These are phyloP conservation scores for Entomobrya multifasciata DNA, from an alignment of 2,888 invertebrate genomes.

Conservation along the genomic window DNA sequence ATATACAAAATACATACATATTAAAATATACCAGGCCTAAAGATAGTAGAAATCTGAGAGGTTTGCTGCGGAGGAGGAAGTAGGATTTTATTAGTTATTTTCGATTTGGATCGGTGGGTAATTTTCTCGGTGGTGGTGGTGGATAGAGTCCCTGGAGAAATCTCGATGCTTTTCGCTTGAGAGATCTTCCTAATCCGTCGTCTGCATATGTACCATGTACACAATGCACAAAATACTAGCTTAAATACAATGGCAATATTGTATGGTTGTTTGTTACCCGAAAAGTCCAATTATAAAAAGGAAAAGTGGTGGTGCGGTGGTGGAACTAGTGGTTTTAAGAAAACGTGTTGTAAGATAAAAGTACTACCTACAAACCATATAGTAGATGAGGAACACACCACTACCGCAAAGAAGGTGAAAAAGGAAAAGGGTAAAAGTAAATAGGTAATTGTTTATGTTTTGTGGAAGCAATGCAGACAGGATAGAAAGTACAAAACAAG, in stretches of 20 bases:
- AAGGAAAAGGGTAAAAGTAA: slow-evolving; percentile 4
- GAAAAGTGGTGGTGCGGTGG: no score
- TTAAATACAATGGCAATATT: neutral
- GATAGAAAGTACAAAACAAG: slow-evolving; percentile 52
- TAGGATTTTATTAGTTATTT: slow-evolving; percentile 63
- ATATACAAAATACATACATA: no score
- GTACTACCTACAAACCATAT: no score
- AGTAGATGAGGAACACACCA: no score
- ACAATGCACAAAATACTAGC: neutral
- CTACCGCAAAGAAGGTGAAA: no score
- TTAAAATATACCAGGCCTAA: no score
- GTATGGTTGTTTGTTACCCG: no score
- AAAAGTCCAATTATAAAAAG: no score
- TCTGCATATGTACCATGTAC: neutral
- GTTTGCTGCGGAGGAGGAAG: slow-evolving; percentile 23
- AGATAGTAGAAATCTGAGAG: slow-evolving; percentile 26
- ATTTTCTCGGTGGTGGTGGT: no score
- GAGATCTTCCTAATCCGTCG: slow-evolving; percentile 17
- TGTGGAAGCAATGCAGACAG: slow-evolving; percentile 17
- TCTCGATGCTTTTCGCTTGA: slow-evolving; percentile 63
- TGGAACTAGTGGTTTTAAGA: no score
- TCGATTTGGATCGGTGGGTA: slow-evolving; percentile 61
- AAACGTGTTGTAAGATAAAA: no score
- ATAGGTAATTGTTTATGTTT: slow-evolving; percentile 44
- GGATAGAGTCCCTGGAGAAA: slow-evolving; percentile 58